Evolutionary conservation across 2,888 invertebrate genomes (phyloP).

Genomic region (Cryptophagus acutangulus): DNA sequence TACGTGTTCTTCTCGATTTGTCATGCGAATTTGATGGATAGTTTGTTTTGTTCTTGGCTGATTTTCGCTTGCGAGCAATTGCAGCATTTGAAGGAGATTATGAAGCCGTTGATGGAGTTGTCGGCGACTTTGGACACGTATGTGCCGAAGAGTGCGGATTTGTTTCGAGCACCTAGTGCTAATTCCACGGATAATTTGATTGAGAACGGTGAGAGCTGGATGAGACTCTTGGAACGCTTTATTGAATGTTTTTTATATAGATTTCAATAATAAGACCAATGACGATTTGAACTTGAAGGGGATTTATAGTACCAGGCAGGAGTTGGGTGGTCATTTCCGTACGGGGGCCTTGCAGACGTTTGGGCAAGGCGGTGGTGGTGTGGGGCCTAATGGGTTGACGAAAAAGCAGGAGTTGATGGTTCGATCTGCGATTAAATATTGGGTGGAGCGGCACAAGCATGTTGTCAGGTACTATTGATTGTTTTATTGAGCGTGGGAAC

Average conservation of each 20-base stretch:
- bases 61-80: slow-evolving; percentile 83
- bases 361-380: slow-evolving; percentile 48
- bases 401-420: slow-evolving; percentile 82
- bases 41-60: slow-evolving; percentile 79
- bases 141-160: slow-evolving; percentile 65
- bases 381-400: slow-evolving; percentile 73
- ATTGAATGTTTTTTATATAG: slow-evolving; percentile 23
- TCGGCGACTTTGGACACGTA: slow-evolving; percentile 78
- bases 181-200: slow-evolving; percentile 36
- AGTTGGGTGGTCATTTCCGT: slow-evolving; percentile 70
- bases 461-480: slow-evolving; percentile 85
- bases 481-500: too few relatives aligned
- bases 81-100: slow-evolving; percentile 78
- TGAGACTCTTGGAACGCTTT: not conserved
- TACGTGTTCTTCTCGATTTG: slow-evolving; percentile 46
- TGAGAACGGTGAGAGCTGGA: slow-evolving; percentile 30
- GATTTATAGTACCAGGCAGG: slow-evolving; percentile 71
- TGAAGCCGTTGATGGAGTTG: slow-evolving; percentile 82
- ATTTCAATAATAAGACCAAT: slow-evolving; percentile 43
- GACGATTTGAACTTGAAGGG: slow-evolving; percentile 65
- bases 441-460: slow-evolving; percentile 86
- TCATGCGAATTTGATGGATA: slow-evolving; percentile 59
- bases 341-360: slow-evolving; percentile 65
- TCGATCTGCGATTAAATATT: slow-evolving; percentile 81
- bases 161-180: slow-evolving; percentile 59